phyloP scores from a whole-genome alignment of 2,888 invertebrate species.

The Polietes domitor region DNA sequence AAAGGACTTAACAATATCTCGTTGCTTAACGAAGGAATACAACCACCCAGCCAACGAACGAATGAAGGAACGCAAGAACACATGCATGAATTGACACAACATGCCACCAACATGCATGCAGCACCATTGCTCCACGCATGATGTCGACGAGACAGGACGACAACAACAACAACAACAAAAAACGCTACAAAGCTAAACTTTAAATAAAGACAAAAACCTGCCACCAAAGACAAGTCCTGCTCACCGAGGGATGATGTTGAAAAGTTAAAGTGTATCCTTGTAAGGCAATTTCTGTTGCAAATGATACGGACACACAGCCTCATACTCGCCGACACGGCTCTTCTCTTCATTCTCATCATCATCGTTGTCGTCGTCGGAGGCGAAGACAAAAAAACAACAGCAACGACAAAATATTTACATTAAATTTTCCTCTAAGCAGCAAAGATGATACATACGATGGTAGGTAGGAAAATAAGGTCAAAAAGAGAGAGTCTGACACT shows the following conservation, averaged over 20 bases:
- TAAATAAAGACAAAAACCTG: constrained; percentile 35
- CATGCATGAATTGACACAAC: constrained; percentile 48
- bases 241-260: constrained; percentile 37
- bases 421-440: constrained; percentile 53
- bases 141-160: neutral
- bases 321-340: neutral
- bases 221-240: constrained; percentile 28
- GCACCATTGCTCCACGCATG: constrained; percentile 7
- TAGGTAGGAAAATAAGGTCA: no score
- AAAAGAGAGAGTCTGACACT: no score
- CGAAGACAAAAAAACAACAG: constrained; percentile 18
- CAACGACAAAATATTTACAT: constrained; percentile 62
- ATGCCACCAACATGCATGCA: constrained; percentile 42
- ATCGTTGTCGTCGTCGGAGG: neutral
- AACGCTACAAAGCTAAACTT: constrained; percentile 24
- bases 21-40: constrained; percentile 1
- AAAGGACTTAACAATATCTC: constrained; percentile 30
- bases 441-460: constrained; percentile 18
- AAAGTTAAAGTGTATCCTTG: constrained; percentile 57
- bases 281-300: constrained; percentile 36
- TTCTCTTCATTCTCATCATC: constrained; percentile 1
- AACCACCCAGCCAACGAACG: no score
- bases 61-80: constrained; percentile 4
- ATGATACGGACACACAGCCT: constrained; percentile 24
- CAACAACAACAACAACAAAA: constrained; percentile 14